Conservation (phyloP, 2,888 invertebrate genomes). For the Isoperla grammatica region DNA sequence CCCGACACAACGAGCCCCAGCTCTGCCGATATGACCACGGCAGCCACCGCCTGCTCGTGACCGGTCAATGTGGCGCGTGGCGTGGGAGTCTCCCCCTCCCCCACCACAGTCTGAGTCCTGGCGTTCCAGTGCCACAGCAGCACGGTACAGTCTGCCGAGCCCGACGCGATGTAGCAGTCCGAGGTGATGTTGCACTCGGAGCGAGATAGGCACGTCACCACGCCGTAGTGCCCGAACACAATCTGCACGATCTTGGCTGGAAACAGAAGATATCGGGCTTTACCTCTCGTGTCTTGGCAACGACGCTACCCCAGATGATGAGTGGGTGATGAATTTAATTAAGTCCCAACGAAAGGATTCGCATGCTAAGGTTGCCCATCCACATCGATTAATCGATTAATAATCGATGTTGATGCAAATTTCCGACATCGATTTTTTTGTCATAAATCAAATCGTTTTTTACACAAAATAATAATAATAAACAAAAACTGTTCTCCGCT, state of each 20-base stretch:
- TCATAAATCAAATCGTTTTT: too few species aligned
- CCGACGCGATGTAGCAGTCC: constrained; percentile 97
- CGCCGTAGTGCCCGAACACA: constrained; percentile 97
- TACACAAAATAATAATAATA: too few species aligned
- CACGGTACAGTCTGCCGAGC: constrained; percentile 97
- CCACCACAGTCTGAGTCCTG: constrained; percentile 93
- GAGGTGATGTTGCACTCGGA: constrained; percentile 99
- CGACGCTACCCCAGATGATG: too few species aligned
- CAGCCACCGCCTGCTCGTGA: constrained; percentile 93
- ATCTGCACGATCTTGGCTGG: constrained; percentile 96
- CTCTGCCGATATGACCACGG: constrained; percentile 95
- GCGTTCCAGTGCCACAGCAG: constrained; percentile 99
- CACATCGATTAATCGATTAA: too few species aligned
- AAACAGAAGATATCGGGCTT: constrained; percentile 28
- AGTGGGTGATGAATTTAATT: too few species aligned
- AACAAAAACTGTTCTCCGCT: too few species aligned
- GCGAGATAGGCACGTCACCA: constrained; percentile 94
- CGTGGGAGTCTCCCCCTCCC: constrained; percentile 92
- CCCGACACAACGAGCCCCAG: constrained; percentile 96
- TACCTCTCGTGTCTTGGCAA: too few species aligned
- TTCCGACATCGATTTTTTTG: too few species aligned
- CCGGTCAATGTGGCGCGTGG: constrained; percentile 96
- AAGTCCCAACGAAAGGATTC: too few species aligned
- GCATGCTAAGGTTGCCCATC: too few species aligned
- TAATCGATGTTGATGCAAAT: too few species aligned